Base-by-base conservation (phyloP, 2,888 invertebrate genomes). In the Merodon equestris region DNA sequence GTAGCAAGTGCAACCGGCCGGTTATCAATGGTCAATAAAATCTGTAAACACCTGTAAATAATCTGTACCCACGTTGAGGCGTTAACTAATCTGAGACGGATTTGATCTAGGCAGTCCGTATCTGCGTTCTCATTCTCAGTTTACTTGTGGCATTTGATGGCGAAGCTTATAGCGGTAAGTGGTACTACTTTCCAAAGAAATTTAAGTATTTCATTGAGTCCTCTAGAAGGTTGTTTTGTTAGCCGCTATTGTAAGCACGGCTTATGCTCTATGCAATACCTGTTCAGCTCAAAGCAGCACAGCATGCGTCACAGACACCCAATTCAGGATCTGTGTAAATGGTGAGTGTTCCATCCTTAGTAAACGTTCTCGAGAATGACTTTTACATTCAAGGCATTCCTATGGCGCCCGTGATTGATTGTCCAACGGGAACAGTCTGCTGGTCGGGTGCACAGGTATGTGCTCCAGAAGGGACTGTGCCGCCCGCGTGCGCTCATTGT, bases 181-280 rank as follows among this genome's bases (percentile, higher is more conserved):
- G 7, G 27, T 27, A 4, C 3, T 4, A 27, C 7, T 27, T 27
- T 27, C 7, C 27, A 7, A 4, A 27, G 27, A 27, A n/a, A 2
- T 27, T 27, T 27, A 7, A 27, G 2, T 7, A 7, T 27, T 7
- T 27, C 27, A 27, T 27, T 27, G 7, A 27, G 27, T 4, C 27
- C 2, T 27, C 27, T 27, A 27, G 27, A 27, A 7, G 7, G 44
- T 68, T n/a, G 13, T 60, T 9, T n/a, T 60, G 5, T 36, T 68
- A 10, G 60, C 45, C 4, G 12, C 40, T 38, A 9, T 38, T 9
- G 12, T 56, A 14, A 13, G 27, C 34, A n/a, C 38, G 19, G n/a
- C 53, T 1, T 48, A 71, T 44, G 34, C 48, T 3, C 19, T 71
- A 13, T 71, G 71, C 18, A 71, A 71, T 36, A 56, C 61, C 18